Evolutionary conservation across 1,140 invertebrate species (phyloP).

Genomic region (Helicoverpa zea): DNA sequence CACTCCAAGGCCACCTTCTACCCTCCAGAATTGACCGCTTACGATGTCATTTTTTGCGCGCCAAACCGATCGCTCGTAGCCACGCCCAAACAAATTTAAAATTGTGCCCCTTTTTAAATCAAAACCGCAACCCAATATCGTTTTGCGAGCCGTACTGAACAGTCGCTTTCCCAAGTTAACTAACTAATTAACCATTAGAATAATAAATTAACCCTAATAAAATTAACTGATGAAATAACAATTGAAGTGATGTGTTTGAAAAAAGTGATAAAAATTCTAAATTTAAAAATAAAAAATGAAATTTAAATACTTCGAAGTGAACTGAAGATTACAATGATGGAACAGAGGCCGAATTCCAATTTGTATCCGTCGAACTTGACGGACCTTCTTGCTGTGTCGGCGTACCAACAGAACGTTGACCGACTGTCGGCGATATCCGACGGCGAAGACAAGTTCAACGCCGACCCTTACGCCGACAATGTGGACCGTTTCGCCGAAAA

Average conservation of each 20-base stretch:
- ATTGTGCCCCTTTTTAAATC: conserved; percentile 69
- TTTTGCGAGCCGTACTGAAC: conserved; percentile 38
- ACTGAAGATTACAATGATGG: conserved; percentile 69
- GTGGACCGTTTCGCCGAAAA: conserved; percentile 54
- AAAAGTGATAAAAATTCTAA: conserved; percentile 27
- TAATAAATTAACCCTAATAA: conserved; percentile 39
- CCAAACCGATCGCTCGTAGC: conserved; percentile 76
- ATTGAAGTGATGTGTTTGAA: conserved; percentile 28
- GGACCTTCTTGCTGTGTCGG: conserved; percentile 66
- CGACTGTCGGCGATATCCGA: conserved; percentile 57
- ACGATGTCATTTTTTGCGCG: conserved; percentile 82
- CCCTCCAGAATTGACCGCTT: conserved; percentile 78
- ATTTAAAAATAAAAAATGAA: conserved; percentile 15
- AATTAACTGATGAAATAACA: conserved; percentile 24
- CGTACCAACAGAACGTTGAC: conserved; percentile 72
- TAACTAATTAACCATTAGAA: conserved; percentile 54
- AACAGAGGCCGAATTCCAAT: conserved; percentile 63
- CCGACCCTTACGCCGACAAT: conserved; percentile 60
- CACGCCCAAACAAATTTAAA: conserved; percentile 75
- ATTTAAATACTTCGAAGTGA: conserved; percentile 63
- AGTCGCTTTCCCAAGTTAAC: conserved; percentile 58
- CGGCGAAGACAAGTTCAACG: conserved; percentile 62
- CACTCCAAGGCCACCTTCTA: conserved; percentile 60
- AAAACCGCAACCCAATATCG: conserved; percentile 70
- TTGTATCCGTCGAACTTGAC: conserved; percentile 74